phyloP scores from a whole-genome alignment of 2,797 vertebrate genomes.

The Salmo trutta region DNA sequence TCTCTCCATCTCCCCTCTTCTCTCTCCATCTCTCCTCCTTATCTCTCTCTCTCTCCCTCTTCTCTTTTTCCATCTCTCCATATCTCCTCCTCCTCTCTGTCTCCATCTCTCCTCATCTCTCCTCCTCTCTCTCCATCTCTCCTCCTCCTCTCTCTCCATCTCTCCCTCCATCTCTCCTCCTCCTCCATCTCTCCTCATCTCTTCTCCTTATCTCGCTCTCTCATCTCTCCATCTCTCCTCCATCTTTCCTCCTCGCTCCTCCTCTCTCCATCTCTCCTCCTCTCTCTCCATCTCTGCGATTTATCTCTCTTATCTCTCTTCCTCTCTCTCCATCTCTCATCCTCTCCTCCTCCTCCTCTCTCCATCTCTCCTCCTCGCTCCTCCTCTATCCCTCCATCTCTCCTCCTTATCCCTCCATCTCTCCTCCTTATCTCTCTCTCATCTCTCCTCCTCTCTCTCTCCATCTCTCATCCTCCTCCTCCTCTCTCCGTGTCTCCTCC shows the following conservation, averaged over 20 bases:
- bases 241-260: not conserved
- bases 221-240: too few relatives aligned
- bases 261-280: not conserved
- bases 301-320: too few relatives aligned
- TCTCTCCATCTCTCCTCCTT: not conserved
- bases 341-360: not conserved
- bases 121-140: constrained; percentile 60
- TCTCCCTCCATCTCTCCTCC: not conserved
- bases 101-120: not conserved
- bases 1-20: not conserved
- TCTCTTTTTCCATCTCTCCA: not conserved
- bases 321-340: too few relatives aligned
- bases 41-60: not conserved
- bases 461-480: not conserved
- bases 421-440: constrained; percentile 37
- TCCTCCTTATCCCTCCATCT: constrained; percentile 47
- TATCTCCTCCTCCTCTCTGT: too few relatives aligned
- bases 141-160: constrained; percentile 29
- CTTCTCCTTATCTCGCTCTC: not conserved
- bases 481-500: too few relatives aligned
- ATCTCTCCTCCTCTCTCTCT: not conserved
- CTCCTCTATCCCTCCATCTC: too few relatives aligned
- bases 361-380: not conserved
- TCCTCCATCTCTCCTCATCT: not conserved
- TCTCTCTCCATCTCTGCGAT: not conserved